Evolutionary conservation across 1,140 invertebrate species (phyloP).

Genomic region (Microplitis mediator): DNA sequence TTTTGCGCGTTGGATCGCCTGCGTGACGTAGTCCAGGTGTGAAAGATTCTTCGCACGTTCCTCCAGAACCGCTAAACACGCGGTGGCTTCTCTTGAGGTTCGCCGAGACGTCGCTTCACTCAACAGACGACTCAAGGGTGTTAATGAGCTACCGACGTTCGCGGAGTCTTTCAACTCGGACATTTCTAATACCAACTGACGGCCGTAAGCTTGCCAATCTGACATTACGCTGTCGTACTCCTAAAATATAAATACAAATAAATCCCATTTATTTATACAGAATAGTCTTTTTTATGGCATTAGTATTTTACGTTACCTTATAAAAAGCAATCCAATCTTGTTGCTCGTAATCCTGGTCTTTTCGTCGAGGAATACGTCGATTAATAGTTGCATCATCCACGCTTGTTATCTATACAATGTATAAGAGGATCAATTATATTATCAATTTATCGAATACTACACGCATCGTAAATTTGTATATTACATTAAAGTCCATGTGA

Average conservation of each 20-base stretch:
- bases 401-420: constrained; percentile 43
- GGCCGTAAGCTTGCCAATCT: constrained; percentile 58
- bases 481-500: background rate
- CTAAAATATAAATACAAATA: constrained; percentile 35
- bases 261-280: background rate
- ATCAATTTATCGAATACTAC: constrained; percentile 14
- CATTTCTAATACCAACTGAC: constrained; percentile 58
- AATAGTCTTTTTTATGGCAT: background rate
- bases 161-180: constrained; percentile 57
- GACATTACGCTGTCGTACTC: constrained; percentile 59
- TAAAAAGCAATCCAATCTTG: constrained; percentile 70
- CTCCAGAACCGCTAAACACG: constrained; percentile 51
- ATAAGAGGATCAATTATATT: constrained; percentile 17
- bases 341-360: constrained; percentile 66
- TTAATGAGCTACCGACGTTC: constrained; percentile 53
- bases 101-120: constrained; percentile 54
- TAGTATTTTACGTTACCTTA: constrained; percentile 50
- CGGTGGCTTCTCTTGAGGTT: constrained; percentile 54
- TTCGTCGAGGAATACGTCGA: constrained; percentile 60
- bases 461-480: background rate
- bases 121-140: constrained; percentile 56
- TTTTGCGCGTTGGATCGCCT: constrained; percentile 41
- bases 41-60: constrained; percentile 52
- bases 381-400: constrained; percentile 50
- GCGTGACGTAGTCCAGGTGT: constrained; percentile 56